Evolutionary conservation across 2,113 vertebrate genomes (phyloP).

Genomic region (Chlamydotis undulata): DNA sequence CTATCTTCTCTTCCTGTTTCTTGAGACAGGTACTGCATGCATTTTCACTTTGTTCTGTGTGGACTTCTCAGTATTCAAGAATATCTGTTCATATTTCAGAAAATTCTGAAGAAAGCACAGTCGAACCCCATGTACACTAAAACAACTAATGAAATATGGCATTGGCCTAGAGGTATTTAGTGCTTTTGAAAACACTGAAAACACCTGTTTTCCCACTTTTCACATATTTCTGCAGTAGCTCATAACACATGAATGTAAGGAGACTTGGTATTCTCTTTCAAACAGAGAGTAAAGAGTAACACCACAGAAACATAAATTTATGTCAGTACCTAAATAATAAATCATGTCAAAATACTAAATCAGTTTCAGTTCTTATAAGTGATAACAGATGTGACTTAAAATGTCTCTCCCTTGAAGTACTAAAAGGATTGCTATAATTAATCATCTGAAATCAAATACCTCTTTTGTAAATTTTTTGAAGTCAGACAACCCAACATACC

Average conservation of each 20-base stretch:
- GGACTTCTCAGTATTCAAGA: conserved; percentile 3
- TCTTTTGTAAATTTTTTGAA: background rate
- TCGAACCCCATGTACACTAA: background rate
- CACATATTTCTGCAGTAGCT: background rate
- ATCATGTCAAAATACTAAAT: background rate
- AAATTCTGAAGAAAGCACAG: conserved; percentile 19
- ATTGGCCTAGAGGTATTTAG: background rate
- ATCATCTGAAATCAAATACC: background rate
- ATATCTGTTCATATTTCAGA: conserved; percentile 13
- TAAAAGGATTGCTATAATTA: background rate
- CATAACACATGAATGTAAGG: background rate
- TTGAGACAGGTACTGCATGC: background rate
- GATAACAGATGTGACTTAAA: background rate
- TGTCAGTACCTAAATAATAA: background rate
- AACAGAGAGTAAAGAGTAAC: background rate
- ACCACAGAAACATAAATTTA: background rate
- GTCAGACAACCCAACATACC: background rate
- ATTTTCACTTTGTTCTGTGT: background rate
- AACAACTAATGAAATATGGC: background rate
- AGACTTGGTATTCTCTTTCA: background rate
- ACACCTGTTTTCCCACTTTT: background rate
- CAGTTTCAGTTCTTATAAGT: background rate
- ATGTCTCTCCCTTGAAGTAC: background rate
- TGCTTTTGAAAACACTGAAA: background rate
- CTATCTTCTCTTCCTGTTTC: background rate